Evolutionary conservation across 2,797 vertebrate species (phyloP).

Genomic region (Poecilia gillii): DNA sequence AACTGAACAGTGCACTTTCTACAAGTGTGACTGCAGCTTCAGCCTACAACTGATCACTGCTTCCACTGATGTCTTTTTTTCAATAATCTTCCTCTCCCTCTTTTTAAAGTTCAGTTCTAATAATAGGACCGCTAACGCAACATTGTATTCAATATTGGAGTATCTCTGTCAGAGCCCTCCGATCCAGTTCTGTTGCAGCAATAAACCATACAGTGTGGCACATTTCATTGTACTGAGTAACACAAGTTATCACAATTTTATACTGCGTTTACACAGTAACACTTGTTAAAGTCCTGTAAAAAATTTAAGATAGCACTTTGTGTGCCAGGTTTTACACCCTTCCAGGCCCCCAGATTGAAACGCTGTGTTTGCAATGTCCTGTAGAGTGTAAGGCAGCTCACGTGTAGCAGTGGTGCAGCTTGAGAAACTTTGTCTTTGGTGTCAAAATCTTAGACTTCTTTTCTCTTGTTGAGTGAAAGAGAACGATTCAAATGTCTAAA

Average conservation of each 20-base stretch:
- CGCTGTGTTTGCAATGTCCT: neutral
- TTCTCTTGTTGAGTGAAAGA: neutral
- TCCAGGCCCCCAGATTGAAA: neutral
- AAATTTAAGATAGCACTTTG: neutral
- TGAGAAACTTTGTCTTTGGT: too few relatives aligned
- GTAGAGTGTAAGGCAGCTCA: too few relatives aligned
- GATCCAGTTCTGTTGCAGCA: neutral
- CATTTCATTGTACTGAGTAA: neutral
- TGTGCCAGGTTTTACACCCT: neutral
- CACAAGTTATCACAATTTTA: neutral
- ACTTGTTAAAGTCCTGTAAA: neutral
- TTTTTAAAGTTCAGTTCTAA: neutral
- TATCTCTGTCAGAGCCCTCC: neutral
- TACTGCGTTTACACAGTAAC: neutral
- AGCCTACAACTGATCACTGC: neutral
- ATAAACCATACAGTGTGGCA: neutral
- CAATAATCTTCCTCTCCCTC: neutral
- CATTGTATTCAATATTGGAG: neutral
- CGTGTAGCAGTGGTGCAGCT: too few relatives aligned
- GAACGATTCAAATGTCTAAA: neutral
- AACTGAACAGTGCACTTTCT: neutral
- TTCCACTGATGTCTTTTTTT: neutral
- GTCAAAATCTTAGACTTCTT: neutral
- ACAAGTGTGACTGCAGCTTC: neutral
- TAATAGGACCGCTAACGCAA: neutral